Evolutionary conservation across 2,888 invertebrate genomes (phyloP), one percentile per base, ranked within the genome.

Genomic region (Hirtodrosophila alboralis): DNA sequence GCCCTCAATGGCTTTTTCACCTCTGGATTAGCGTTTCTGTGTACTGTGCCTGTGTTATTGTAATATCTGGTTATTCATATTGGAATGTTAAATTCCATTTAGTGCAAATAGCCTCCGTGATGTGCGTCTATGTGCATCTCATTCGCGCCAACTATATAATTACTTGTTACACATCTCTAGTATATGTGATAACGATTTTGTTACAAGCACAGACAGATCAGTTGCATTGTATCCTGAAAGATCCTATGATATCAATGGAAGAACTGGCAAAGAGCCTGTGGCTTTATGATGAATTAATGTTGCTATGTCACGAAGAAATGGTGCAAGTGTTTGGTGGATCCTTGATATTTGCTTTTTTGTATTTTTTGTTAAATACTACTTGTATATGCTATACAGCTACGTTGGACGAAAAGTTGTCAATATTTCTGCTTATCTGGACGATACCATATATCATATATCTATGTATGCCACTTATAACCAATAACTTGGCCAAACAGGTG

Each of bases 401-500:
- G 7, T 10, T 60, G 14, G 6, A 41, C 4, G 36, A 40, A 1
- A 40, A 13, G 0, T 23, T 10, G 7, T 12, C 33, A 2, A 0
- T 18, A 0, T 38, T 33, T 1, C 2, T 21, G 1, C 3, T 38
- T 3, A 3, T 14, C 2, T 60, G 60, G 60, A 0, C 12, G 2
- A 2, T 38, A 9, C 60, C 58, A 9, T 3, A 38, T 26, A 9
- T 1, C 4, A 1, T 41, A n/a, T 47, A 49, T 21, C 3, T 57
- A 1, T 13, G 8, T 12, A 36, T 60, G 37, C 58, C 60, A 27
- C 21, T 61, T 21, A 33, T 16, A 8, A 12, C 27, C 10, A 48
- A 49, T n/a, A 38, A 37, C n/a, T 12, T 60, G 6, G 3, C 7
- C 0, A 51, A n/a, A 5, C 51, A 51, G 61, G 33, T 40, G 28